Evolutionary conservation across 1,140 invertebrate species (phyloP).

Genomic region (Zophobas morio): DNA sequence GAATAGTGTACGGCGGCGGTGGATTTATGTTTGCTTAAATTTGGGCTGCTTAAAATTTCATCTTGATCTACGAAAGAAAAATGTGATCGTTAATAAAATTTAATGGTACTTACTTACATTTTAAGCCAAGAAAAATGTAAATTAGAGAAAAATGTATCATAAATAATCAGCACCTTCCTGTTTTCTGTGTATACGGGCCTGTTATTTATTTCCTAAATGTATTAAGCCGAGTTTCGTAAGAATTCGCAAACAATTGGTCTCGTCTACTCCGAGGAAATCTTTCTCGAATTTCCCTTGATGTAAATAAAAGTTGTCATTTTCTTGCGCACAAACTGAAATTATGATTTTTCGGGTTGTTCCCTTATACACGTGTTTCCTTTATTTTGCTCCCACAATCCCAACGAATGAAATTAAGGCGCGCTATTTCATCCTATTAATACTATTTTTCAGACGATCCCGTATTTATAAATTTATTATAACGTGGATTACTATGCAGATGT

Average conservation of each 20-base stretch:
- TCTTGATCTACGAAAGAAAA: conserved; percentile 57
- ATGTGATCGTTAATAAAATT: conserved; percentile 64
- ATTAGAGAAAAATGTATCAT: conserved; percentile 66
- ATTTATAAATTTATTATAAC: conserved; percentile 29
- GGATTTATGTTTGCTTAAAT: background rate
- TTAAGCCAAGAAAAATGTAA: conserved; percentile 65
- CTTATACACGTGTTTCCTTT: conserved; percentile 39
- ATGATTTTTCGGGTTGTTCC: conserved; percentile 59
- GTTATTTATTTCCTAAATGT: conserved; percentile 65
- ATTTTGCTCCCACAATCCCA: conserved; percentile 21
- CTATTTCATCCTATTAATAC: conserved; percentile 41
- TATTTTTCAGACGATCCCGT: conserved; percentile 38
- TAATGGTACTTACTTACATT: conserved; percentile 62
- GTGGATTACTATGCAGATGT: conserved; percentile 25
- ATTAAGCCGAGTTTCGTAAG: conserved; percentile 64
- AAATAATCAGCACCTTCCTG: conserved; percentile 66
- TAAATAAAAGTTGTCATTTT: conserved; percentile 67
- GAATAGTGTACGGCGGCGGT: too few species aligned
- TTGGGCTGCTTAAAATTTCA: conserved; percentile 57
- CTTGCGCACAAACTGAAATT: conserved; percentile 63
- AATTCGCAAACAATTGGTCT: conserved; percentile 63
- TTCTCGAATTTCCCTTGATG: conserved; percentile 66
- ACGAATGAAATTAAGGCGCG: conserved; percentile 22
- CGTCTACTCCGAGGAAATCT: conserved; percentile 64
- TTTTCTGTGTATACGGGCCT: conserved; percentile 60